Base-by-base conservation (phyloP, 2,888 invertebrate genomes). In the Prosapia bicincta region DNA sequence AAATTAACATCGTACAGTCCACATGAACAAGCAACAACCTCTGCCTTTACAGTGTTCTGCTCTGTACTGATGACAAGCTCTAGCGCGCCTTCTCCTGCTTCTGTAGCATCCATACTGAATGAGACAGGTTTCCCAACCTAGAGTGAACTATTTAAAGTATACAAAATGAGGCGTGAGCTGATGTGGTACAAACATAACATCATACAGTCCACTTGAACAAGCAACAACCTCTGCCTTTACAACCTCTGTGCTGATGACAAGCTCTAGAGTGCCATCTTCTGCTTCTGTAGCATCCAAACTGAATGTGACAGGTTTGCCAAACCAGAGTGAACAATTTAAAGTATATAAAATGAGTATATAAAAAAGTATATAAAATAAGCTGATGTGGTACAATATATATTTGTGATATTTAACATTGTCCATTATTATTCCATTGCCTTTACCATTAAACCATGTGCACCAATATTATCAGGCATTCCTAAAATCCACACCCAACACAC, bases 271-370 rank as follows among this genome's bases (percentile, higher is more conserved):
- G 0, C 98, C 98, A 84, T 97, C 96, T 0, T 98, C 98, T 1
- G 98, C 97, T 82, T 96, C 94, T 0, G 96, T 95, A 0, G 97
- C 97, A 85, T 98, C 97, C 38, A 98, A 97, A 80, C 94, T 94
- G 84, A 96, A 96, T 0, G 96, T 96, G 0, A 96, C 93, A 0
- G 96, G 94, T 82, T 94, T 92, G 3, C 95, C 95, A 10, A 96
- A 87, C 88, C 88, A 43, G n/a, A n/a, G n/a, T n/a, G n/a, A n/a
- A n/a, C n/a, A 95, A 84, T 97, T n/a, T n/a, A n/a, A n/a, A n/a
- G n/a, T n/a, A n/a, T n/a, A n/a, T n/a, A n/a, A n/a, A 95, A 84
- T 97, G 97, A 6, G n/a, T n/a, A n/a, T n/a, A n/a, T n/a, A n/a
- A n/a, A n/a, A n/a, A n/a, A n/a, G n/a, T n/a, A n/a, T n/a, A n/a